Evolutionary conservation across 2,888 invertebrate species (phyloP), one percentile per base, ranked within the genome.

Genomic region (Dichetophora obliterata): DNA sequence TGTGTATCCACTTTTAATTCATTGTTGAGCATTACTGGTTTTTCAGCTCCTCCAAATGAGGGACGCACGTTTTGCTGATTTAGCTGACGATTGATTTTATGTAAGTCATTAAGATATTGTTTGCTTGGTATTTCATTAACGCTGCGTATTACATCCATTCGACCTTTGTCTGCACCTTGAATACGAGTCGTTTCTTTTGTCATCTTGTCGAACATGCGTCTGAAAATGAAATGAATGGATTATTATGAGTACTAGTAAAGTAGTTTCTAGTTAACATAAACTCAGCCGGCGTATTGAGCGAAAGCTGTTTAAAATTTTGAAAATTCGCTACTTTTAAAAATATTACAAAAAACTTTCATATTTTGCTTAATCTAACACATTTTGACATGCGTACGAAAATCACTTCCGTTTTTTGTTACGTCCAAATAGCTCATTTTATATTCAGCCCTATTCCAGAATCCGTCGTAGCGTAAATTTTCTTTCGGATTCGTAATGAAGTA

Each of bases 21-120:
- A 65, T 86, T 85, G 78, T 88, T 88, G 3, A 88, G 72, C 3
- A 85, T 27, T 6, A 88, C 80, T 5, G 83, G 83, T 5, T 82
- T 73, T 0, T 85, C 87, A 27, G 83, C 80, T 6, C 80, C 27
- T 0, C 83, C 85, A 68, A 88, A 88, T 3, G 84, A 77, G 43
- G 85, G 83, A 6, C 85, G 84, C 0, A 88, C 80, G 2, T 83
- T 84, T 22, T 80, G 75, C 37, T 81, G 11, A 66, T 87, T 86
- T 5, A 88, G 50, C 9, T 86, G 72, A 43, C 78, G 54, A 61
- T 82, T 82, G 11, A 82, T 68, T 81, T 86, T 88, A 75, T 84
- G 82, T 8, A 88, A 79, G 82, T 89, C 88, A 75, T 87, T 88
- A 8, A 88, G 83, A 75, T 86, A 84, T 77, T 87, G 85, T 3